phyloP scores from a whole-genome alignment of 2,888 invertebrate species.

The Xiphydria camelus region DNA sequence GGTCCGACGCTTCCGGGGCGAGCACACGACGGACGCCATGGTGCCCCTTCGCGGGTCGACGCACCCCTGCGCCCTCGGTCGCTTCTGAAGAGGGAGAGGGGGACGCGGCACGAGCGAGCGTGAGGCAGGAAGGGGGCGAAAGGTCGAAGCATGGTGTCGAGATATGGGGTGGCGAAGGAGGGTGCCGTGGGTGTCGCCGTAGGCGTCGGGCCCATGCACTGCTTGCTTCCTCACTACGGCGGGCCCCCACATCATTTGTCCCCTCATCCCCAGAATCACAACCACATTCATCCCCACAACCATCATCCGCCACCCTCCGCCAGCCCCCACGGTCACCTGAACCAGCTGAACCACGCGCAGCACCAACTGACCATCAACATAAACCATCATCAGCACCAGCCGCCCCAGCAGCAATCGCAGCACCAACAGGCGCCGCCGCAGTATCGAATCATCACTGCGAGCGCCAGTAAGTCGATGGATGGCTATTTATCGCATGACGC shows the following conservation, averaged over 20 bases:
- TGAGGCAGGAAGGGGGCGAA: background rate
- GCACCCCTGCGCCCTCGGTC: background rate
- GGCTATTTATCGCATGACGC: too few relatives aligned
- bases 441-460: constrained; percentile 47
- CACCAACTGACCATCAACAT: constrained; percentile 28
- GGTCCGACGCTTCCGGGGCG: too few relatives aligned
- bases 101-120: background rate
- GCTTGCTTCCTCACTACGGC: constrained; percentile 40
- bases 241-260: constrained; percentile 47
- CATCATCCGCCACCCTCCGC: constrained; percentile 47
- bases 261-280: constrained; percentile 49
- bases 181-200: constrained; percentile 51
- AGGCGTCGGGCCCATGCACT: constrained; percentile 47
- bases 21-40: constrained; percentile 32
- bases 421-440: constrained; percentile 43
- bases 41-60: constrained; percentile 29
- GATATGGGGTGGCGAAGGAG: constrained; percentile 50
- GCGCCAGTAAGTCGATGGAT: constrained; percentile 42
- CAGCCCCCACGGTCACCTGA: constrained; percentile 46
- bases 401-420: constrained; percentile 45
- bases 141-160: constrained; percentile 43
- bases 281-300: constrained; percentile 47
- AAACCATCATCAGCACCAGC: constrained; percentile 45
- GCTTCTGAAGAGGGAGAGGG: background rate
- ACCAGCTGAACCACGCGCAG: constrained; percentile 41